Conservation (phyloP, 2,797 vertebrate species). For the Poeciliopsis gracilis region DNA sequence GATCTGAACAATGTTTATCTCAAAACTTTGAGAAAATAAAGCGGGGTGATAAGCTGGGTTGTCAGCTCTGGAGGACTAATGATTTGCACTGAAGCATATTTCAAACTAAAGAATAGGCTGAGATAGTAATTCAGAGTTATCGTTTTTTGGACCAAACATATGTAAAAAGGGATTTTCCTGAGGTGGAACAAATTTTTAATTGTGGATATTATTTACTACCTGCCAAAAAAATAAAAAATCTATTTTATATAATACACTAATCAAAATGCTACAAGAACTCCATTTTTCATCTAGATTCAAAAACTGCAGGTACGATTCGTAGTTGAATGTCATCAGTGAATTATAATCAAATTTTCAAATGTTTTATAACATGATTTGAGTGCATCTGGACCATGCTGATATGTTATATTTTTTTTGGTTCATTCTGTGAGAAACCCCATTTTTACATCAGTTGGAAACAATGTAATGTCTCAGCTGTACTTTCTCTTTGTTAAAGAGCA, state of each 20-base stretch:
- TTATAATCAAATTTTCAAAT: not conserved
- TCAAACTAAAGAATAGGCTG: constrained; percentile 36
- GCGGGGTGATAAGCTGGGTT: constrained; percentile 42
- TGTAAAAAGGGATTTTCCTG: not conserved
- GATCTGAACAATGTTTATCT: constrained; percentile 53
- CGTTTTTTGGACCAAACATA: constrained; percentile 1
- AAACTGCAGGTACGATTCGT: not conserved
- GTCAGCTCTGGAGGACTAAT: constrained; percentile 39
- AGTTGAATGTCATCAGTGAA: not conserved
- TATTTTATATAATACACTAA: not conserved
- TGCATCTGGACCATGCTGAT: not conserved
- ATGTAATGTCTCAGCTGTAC: not conserved
- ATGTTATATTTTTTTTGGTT: not conserved
- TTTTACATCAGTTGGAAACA: not conserved
- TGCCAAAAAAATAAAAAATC: too few relatives aligned
- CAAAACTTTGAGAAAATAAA: constrained; percentile 40
- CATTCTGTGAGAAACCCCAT: not conserved
- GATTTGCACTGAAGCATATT: constrained; percentile 6
- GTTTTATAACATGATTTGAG: not conserved
- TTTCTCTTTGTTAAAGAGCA: not conserved
- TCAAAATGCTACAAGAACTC: not conserved
- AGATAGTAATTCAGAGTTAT: constrained; percentile 66
- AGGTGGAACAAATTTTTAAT: not conserved
- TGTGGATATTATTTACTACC: not conserved
- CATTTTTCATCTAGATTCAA: not conserved